A percentile compares a stretch with the other conserved stretches of the same genome.
phyloP scores from a whole-genome alignment of 2,113 vertebrate genomes.

The Dascyllus trimaculatus region DNA sequence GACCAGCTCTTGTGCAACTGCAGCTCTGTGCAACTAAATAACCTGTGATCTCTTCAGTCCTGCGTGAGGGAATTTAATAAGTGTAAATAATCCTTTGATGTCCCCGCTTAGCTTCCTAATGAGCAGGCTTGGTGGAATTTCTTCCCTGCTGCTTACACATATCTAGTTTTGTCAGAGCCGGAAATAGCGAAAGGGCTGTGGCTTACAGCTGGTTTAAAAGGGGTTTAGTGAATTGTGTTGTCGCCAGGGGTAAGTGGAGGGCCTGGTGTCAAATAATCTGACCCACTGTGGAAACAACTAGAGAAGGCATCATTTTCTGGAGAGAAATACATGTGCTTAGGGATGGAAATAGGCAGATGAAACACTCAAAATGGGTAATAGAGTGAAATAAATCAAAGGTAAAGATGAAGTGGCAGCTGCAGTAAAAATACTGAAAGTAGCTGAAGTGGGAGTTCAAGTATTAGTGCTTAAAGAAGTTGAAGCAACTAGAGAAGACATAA shows the following conservation, averaged over 20 bases:
- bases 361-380: too few species aligned
- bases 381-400: too few species aligned
- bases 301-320: too few species aligned
- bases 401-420: too few species aligned
- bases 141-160: conserved; percentile 47
- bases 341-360: too few species aligned
- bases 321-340: too few species aligned
- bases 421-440: too few species aligned
- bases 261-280: conserved; percentile 67
- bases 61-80: conserved; percentile 43
- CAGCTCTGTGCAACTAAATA: conserved; percentile 41
- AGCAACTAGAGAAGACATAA: too few species aligned
- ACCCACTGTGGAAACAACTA: conserved; percentile 32
- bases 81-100: conserved; percentile 69
- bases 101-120: conserved; percentile 55
- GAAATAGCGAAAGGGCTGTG: conserved; percentile 33
- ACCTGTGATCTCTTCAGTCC: conserved; percentile 29
- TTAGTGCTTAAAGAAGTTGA: too few species aligned
- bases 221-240: conserved; percentile 20
- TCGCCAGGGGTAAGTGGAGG: conserved; percentile 46
- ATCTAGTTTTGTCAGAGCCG: conserved; percentile 47
- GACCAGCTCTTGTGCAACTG: neutral
- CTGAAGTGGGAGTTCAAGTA: too few species aligned
- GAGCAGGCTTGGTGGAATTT: conserved; percentile 54
- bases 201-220: conserved; percentile 43